phyloP scores from a whole-genome alignment of 92 coral and sea anemone species.

The Palythoa caribaeorum region DNA sequence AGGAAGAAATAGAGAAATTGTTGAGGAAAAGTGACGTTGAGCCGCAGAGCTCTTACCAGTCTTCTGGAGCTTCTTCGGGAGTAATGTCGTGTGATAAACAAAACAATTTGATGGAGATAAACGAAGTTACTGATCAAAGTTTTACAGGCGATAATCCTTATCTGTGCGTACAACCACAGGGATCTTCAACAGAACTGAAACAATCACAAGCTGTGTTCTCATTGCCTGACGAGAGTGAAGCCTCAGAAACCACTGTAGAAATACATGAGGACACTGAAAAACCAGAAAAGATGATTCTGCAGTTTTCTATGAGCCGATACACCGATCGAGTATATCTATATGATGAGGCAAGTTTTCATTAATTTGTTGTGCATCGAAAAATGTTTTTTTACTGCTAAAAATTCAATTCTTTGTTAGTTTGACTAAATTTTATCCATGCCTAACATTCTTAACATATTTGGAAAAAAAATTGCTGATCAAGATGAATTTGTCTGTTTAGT shows the following conservation, averaged over 20 bases:
- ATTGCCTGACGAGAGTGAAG: background rate
- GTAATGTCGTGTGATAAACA: background rate
- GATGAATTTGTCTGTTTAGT: too few species aligned
- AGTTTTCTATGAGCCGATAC: conserved; percentile 83
- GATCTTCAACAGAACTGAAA: background rate
- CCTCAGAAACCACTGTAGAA: background rate
- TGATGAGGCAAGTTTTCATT: conserved; percentile 66
- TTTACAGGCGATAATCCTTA: conserved; percentile 15
- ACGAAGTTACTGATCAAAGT: background rate
- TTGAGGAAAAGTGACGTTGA: conserved; percentile 14
- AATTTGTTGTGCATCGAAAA: too few species aligned
- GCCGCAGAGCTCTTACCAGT: conserved; percentile 29
- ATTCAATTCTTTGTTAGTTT: too few species aligned
- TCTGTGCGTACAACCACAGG: background rate
- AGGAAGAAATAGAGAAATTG: conserved; percentile 25
- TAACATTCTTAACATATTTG: too few species aligned
- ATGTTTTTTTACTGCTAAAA: too few species aligned
- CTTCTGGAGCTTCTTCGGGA: conserved; percentile 6
- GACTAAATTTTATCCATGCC: too few species aligned
- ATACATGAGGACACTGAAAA: conserved; percentile 30
- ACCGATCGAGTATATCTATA: conserved; percentile 95
- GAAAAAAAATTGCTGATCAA: too few species aligned
- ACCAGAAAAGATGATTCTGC: conserved; percentile 71
- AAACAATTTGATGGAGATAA: background rate
- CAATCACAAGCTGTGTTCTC: background rate